Evolutionary conservation across 2,797 vertebrate genomes (phyloP), one percentile per base, ranked within the genome.

Genomic region (Prionace glauca): DNA sequence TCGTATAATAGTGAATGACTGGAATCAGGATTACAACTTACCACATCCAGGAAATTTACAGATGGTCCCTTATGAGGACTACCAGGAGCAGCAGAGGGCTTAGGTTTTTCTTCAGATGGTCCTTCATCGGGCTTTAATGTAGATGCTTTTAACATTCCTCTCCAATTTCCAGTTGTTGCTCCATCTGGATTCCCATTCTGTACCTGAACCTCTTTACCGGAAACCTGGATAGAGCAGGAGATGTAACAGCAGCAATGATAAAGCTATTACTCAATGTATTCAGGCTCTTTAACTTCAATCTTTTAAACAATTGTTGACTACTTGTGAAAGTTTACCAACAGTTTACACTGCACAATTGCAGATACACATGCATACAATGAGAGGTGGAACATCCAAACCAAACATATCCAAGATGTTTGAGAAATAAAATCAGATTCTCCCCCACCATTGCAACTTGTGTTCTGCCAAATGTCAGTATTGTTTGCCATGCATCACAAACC

Each of bases 11-110:
- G 12, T 77, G 93, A 71, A 50, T 71, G 12, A 95, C 14, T 41
- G 56, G 16, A 84, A 87, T 86, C 1, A 9, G 71, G 77, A 32
- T n/a, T 95, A 29, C 14, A 56, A 96, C 97, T n/a, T 96, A 99
- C 99, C 98, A 99, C 99, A 97, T 99, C 99, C 94, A 99, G 97
- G 24, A 99, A 97, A 97, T 99, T 99, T 96, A 99, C 98, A 91
- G 99, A 99, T 5, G 99, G 97, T 95, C 98, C 98, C 96, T 97
- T 99, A 11, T 99, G 98, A 94, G 99, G 98, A 96, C 98, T 99
- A 87, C 97, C 97, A 94, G 97, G 97, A 96, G 96, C 95, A 11
- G 9, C 62, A 87, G 97, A 96, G n/a, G 96, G 96, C 96, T 97
- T 97, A 50, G 96, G 96, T 95, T 98, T 98, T 87, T 99, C 99